Percentiles rank a stretch among this genome's conserved stretches.
phyloP scores from a whole-genome alignment of 1,140 invertebrate genomes.

The Drosophila kikkawai region DNA sequence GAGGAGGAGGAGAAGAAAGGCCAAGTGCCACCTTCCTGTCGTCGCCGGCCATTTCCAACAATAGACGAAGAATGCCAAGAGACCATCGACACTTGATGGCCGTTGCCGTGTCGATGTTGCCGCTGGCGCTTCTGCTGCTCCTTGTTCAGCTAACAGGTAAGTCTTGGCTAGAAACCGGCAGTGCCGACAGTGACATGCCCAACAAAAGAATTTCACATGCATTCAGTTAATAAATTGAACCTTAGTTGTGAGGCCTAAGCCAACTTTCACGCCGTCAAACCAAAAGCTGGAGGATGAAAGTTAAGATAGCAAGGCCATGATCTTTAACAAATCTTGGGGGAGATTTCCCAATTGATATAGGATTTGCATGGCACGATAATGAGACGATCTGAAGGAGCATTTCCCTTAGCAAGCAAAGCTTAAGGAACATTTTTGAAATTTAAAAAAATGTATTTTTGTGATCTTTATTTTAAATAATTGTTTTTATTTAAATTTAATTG shows the following conservation, averaged over 20 bases:
- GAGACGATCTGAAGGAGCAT: too few relatives aligned
- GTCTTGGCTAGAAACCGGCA: conserved; percentile 35
- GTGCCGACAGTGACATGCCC: conserved; percentile 27
- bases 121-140: conserved; percentile 55
- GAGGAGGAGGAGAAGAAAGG: not conserved
- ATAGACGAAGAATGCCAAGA: conserved; percentile 55
- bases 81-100: conserved; percentile 65
- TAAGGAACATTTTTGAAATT: too few relatives aligned
- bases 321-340: conserved; percentile 5
- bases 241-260: conserved; percentile 51
- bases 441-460: too few relatives aligned
- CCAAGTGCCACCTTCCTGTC: conserved; percentile 27
- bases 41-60: conserved; percentile 40
- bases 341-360: conserved; percentile 7
- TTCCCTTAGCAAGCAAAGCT: too few relatives aligned
- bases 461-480: too few relatives aligned
- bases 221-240: conserved; percentile 55
- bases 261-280: conserved; percentile 30
- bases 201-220: conserved; percentile 68
- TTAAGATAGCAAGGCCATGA: conserved; percentile 22
- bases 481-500: too few relatives aligned
- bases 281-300: conserved; percentile 33
- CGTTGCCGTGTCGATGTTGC: conserved; percentile 36
- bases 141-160: conserved; percentile 66
- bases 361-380: conserved; percentile 1